These are phyloP conservation scores for Willowsia nigromaculata DNA, from an alignment of 2,888 invertebrate genomes.

Conservation along the genomic window DNA sequence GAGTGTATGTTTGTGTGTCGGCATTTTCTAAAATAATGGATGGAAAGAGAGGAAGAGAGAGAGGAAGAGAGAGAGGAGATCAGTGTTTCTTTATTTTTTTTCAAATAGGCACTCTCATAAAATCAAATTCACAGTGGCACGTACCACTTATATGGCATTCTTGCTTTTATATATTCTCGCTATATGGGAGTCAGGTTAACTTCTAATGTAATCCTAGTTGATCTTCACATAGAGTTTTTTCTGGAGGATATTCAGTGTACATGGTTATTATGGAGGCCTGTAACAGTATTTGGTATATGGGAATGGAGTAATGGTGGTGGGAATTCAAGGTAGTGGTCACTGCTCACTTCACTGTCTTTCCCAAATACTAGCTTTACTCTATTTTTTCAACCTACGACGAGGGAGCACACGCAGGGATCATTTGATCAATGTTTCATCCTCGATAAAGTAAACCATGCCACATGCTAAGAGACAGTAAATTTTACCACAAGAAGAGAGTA, in stretches of 20 bases:
- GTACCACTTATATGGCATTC: not conserved
- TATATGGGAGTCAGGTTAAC: not conserved
- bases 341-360: not conserved
- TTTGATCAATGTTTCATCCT: conserved; percentile 61
- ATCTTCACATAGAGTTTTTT: conserved; percentile 37
- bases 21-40: not conserved
- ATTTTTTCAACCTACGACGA: not conserved
- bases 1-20: not conserved
- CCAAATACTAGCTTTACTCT: not conserved
- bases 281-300: not conserved
- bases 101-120: not conserved
- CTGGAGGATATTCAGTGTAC: too few species aligned
- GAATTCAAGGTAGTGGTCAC: not conserved
- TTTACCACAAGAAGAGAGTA: not conserved
- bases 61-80: not conserved
- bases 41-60: not conserved
- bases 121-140: conserved; percentile 11
- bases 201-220: conserved; percentile 51
- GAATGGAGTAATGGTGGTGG: too few species aligned
- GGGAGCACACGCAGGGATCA: conserved; percentile 38
- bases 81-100: not conserved
- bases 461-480: not conserved
- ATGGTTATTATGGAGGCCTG: not conserved
- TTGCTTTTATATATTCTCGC: not conserved
- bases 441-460: conserved; percentile 32